These are phyloP conservation scores for Lepidothrix coronata DNA, from an alignment of 2,113 vertebrate species.

Conservation along the genomic window DNA sequence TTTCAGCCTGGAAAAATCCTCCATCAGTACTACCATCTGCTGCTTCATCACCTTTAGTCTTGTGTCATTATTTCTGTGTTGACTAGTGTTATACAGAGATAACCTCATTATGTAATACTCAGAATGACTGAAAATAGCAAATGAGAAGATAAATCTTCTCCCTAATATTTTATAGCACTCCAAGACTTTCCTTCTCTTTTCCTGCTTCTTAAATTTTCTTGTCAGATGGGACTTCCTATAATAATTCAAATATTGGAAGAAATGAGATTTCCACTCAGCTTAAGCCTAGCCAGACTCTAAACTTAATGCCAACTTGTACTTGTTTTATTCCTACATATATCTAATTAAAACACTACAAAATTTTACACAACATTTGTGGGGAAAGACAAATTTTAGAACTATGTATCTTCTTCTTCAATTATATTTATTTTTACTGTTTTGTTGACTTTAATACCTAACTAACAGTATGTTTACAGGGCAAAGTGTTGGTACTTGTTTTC, in stretches of 20 bases:
- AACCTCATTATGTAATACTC: constrained; percentile 24
- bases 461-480: neutral
- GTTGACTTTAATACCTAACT: neutral
- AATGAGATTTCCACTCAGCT: neutral
- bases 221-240: neutral
- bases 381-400: neutral
- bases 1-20: constrained; percentile 16
- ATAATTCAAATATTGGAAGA: neutral
- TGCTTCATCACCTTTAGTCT: constrained; percentile 50
- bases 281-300: neutral
- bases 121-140: constrained; percentile 19
- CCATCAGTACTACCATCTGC: constrained; percentile 16
- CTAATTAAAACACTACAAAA: neutral
- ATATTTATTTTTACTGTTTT: neutral
- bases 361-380: neutral
- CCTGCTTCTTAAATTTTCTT: neutral
- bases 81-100: constrained; percentile 28
- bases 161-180: neutral
- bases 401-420: neutral
- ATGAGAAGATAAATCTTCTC: constrained; percentile 17
- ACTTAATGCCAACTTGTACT: neutral
- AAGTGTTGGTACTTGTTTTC: neutral
- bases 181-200: constrained; percentile 1
- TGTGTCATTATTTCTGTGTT: constrained; percentile 8
- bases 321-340: neutral